These are phyloP conservation scores for Phyllostomus discolor DNA, from an alignment of 2,113 vertebrate genomes.

Conservation along the genomic window DNA sequence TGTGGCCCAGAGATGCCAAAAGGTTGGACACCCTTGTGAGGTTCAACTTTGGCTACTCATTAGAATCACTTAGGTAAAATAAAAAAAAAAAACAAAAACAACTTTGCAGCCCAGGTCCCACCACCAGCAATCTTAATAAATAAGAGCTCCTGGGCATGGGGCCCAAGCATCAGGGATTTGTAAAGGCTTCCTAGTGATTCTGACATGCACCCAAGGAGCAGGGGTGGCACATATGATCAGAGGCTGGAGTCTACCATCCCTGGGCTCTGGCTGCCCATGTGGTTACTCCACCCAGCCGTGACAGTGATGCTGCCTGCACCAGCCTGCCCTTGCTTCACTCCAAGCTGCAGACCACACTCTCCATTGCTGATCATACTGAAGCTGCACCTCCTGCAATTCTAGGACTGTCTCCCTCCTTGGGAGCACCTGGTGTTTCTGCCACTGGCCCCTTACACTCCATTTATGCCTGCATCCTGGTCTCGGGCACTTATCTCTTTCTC, in stretches of 20 bases:
- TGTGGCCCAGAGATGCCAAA: too few species aligned
- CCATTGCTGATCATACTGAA: fast-evolving
- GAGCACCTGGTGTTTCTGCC: neutral
- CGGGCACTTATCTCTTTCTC: neutral
- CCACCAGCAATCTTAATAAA: neutral
- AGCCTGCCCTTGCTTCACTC: neutral
- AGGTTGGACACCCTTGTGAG: too few species aligned
- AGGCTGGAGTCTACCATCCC: neutral
- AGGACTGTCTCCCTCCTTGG: neutral
- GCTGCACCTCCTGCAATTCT: neutral
- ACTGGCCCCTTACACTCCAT: neutral
- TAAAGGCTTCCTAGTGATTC: neutral
- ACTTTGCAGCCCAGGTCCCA: neutral
- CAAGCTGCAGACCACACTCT: neutral
- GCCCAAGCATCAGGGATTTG: neutral
- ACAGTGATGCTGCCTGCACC: neutral
- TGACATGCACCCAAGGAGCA: neutral
- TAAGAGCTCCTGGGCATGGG: neutral
- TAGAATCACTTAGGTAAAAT: neutral
- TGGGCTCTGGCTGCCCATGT: neutral
- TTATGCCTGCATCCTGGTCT: neutral
- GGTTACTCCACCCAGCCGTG: neutral
- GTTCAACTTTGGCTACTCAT: neutral
- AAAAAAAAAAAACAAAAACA: neutral
- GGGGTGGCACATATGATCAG: neutral